These are phyloP conservation scores for Fissipunctia ypsillon DNA, from an alignment of 2,888 invertebrate species.

Conservation along the genomic window DNA sequence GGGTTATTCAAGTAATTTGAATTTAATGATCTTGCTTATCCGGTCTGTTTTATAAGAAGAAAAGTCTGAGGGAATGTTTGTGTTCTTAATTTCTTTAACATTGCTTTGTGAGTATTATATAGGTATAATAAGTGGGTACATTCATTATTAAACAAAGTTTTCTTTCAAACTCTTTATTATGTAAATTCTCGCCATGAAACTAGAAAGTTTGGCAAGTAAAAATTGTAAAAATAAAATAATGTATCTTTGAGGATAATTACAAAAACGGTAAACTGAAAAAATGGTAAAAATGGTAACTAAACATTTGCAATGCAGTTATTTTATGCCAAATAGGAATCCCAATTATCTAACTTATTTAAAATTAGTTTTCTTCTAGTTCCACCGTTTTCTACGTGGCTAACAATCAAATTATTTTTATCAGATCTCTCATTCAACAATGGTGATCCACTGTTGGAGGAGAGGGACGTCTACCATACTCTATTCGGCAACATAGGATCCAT, in stretches of 20 bases:
- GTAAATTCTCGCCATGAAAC: too few relatives aligned
- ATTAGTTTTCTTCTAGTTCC: not conserved
- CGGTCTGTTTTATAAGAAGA: not conserved
- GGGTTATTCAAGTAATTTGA: slow-evolving; percentile 6
- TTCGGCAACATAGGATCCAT: slow-evolving; percentile 49
- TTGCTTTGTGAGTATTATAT: slow-evolving; percentile 37
- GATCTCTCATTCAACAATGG: slow-evolving; percentile 25
- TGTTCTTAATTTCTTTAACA: not conserved
- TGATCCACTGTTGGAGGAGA: not conserved
- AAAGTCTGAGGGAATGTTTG: slow-evolving; percentile 9
- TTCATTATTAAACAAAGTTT: not conserved
- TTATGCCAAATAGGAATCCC: not conserved
- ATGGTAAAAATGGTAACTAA: not conserved
- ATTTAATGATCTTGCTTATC: slow-evolving; percentile 17
- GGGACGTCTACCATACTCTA: slow-evolving; percentile 40
- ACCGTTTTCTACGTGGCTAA: not conserved
- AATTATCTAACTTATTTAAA: not conserved
- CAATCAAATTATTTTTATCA: slow-evolving; percentile 4
- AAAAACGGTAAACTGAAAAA: too few relatives aligned
- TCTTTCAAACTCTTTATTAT: not conserved
- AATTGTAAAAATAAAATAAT: too few relatives aligned
- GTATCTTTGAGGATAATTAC: too few relatives aligned
- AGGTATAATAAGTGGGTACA: not conserved
- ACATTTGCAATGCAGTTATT: not conserved
- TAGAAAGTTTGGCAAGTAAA: too few relatives aligned